Evolutionary conservation across 2,888 invertebrate genomes (phyloP).

Genomic region (Dolichomitus sp.): DNA sequence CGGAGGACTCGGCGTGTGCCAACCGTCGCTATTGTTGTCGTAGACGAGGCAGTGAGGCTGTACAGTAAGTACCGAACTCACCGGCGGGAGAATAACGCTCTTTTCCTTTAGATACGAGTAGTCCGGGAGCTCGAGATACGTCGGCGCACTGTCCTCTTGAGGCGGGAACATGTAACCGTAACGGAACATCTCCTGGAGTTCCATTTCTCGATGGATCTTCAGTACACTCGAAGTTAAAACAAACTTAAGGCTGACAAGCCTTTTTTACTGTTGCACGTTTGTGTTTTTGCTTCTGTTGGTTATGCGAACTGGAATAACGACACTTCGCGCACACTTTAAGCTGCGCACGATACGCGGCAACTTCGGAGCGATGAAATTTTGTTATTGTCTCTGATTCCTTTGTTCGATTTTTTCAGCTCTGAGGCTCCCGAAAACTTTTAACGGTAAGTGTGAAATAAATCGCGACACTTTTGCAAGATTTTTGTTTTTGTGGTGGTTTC

Average conservation of each 20-base stretch:
- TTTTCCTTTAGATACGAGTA: conserved; percentile 80
- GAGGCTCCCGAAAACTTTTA: neutral
- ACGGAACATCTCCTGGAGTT: conserved; percentile 84
- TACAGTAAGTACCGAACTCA: conserved; percentile 74
- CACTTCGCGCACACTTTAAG: conserved; percentile 1
- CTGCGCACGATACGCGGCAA: conserved; percentile 9
- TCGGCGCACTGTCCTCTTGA: conserved; percentile 78
- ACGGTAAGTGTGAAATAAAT: neutral
- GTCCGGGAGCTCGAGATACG: conserved; percentile 80
- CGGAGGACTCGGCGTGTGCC: conserved; percentile 84
- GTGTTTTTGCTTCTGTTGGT: neutral
- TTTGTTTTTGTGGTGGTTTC: neutral
- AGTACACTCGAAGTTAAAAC: neutral
- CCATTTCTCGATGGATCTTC: conserved; percentile 73
- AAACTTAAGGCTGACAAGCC: neutral
- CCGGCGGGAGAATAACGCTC: conserved; percentile 78
- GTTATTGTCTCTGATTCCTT: neutral
- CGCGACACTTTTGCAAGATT: neutral
- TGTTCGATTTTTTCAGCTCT: neutral
- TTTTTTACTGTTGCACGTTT: neutral
- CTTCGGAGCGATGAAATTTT: neutral
- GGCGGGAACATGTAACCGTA: conserved; percentile 84
- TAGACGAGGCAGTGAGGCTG: conserved; percentile 69
- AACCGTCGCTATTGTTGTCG: conserved; percentile 83
- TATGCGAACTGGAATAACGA: neutral